A percentile compares a stretch with the other conserved stretches of the same genome.
Conservation (phyloP, 2,113 vertebrate genomes). For the Capreolus pygargus region DNA sequence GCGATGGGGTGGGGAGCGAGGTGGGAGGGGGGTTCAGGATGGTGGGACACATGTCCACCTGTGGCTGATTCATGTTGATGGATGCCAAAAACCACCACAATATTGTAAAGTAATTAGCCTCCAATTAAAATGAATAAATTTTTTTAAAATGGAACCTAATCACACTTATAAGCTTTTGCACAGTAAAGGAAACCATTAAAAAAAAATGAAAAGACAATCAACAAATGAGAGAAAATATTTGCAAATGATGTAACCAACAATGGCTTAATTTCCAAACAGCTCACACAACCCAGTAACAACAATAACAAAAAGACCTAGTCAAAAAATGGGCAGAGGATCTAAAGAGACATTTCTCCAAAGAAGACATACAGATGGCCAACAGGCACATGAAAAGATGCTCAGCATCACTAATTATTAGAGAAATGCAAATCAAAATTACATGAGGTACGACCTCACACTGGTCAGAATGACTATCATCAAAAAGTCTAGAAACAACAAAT, state of each 20-base stretch:
- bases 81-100: neutral
- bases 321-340: neutral
- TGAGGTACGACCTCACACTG: neutral
- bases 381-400: neutral
- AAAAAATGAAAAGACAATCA: neutral
- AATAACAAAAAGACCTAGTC: neutral
- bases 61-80: neutral
- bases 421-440: neutral
- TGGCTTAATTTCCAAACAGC: neutral
- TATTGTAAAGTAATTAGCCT: neutral
- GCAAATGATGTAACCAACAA: neutral
- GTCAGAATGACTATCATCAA: neutral
- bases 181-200: neutral
- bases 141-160: neutral
- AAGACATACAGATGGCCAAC: neutral
- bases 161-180: neutral
- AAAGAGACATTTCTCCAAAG: neutral
- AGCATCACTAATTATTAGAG: neutral
- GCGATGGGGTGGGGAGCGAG: neutral
- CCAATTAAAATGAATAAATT: neutral
- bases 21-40: neutral
- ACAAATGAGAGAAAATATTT: neutral
- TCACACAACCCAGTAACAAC: neutral
- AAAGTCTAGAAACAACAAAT: neutral
- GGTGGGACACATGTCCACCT: neutral